Evolutionary conservation across 2,888 invertebrate species (phyloP), one percentile per base, ranked within the genome.

Genomic region (Parnassius mnemosyne): DNA sequence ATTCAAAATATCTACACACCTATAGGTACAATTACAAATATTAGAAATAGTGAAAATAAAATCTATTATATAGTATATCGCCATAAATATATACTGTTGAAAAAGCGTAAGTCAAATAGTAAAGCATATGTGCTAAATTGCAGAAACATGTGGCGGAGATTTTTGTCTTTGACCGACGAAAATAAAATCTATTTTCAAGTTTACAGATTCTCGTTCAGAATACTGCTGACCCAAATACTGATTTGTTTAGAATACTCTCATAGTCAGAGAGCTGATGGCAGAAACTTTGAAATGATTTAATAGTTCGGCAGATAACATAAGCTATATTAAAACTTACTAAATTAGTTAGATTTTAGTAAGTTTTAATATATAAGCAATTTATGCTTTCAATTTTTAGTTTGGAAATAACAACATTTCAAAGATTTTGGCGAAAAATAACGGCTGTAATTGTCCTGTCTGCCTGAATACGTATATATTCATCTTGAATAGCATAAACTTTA

Each of bases 101-200:
- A 3, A 50, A 55, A 55, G 16, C 9, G 3, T n/a, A 9, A 50
- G 13, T 43, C 57, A 53, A 55, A 57, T 41, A 55, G 43, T 57
- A 49, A 60, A 60, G 46, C 16, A 55, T 61, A 63, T 63, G 55
- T 66, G 64, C 67, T 74, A 74, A 68, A 76, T 72, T 72, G 66
- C 61, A 64, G 58, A 52, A 61, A 58, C 61, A 54, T 52, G 61
- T 69, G 16, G 49, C 42, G 41, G 59, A 46, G 62, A 52, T 76
- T 78, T 75, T 79, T 78, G 75, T 81, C 71, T 75, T 74, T 67
- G 61, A 64, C 63, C 25, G 65, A 79, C 83, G 80, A 77, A 83
- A 81, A 79, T 86, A 87, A 72, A 84, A 75, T 87, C 85, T 87
- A 87, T 89, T 87, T 87, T 87, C 85, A 87, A 88, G 85, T 89